Percentiles rank a stretch among this genome's conserved stretches.
Conservation (phyloP, 2,888 invertebrate species). For the Lithophane semibrunnea region DNA sequence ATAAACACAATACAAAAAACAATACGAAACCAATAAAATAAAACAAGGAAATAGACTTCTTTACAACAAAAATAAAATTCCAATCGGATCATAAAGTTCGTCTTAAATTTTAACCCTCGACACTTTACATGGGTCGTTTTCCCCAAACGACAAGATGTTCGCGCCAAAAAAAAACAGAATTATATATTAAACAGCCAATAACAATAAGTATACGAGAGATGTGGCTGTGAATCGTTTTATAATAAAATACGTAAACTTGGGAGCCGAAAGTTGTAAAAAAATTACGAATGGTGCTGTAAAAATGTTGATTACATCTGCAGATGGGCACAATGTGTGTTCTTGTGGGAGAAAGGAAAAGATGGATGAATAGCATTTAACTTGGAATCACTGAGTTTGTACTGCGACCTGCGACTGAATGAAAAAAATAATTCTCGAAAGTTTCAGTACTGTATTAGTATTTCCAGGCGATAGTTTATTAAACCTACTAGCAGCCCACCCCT, state of each 20-base stretch:
- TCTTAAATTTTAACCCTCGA: constrained; percentile 52
- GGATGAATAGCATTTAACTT: background rate
- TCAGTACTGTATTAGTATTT: no score
- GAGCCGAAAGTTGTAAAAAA: constrained; percentile 54
- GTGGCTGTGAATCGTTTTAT: constrained; percentile 51
- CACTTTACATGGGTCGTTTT: constrained; percentile 59
- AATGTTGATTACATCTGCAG: constrained; percentile 26
- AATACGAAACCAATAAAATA: constrained; percentile 54
- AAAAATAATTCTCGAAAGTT: no score
- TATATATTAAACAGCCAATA: constrained; percentile 66
- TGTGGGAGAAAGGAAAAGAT: background rate
- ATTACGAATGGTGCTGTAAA: constrained; percentile 37
- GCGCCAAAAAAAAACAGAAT: constrained; percentile 65
- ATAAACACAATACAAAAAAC: constrained; percentile 50
- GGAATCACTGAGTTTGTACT: background rate
- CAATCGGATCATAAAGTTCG: constrained; percentile 51
- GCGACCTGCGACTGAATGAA: background rate
- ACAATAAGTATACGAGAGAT: constrained; percentile 57
- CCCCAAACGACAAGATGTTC: constrained; percentile 57
- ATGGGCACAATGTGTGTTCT: constrained; percentile 12
- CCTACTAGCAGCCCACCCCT: background rate
- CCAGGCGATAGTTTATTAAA: background rate
- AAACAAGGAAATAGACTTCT: constrained; percentile 58
- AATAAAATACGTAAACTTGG: constrained; percentile 62
- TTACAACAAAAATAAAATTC: constrained; percentile 50